Evolutionary conservation across 1,140 invertebrate species (phyloP), one percentile per base, ranked within the genome.

Genomic region (Aphis craccivora): DNA sequence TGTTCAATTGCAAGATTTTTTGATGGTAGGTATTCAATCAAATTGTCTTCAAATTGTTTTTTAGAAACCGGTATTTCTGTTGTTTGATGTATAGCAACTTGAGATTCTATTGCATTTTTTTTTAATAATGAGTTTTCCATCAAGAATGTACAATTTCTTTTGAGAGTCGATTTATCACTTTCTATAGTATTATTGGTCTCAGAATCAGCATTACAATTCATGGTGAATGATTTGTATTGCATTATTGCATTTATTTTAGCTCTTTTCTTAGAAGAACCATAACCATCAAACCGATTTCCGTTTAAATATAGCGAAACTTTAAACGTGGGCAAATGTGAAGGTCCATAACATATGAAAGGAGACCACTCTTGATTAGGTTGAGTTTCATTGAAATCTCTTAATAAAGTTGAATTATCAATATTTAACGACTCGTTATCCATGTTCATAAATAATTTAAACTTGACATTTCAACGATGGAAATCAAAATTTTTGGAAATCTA

Each of bases 351-450:
- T 86, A 40, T 2, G 55, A 93, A 93, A 40, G 48, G 11, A 40
- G 91, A 93, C 91, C 91, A 93, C 3, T 11, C 9, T 3, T 83
- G 48, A 22, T 22, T 7, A 35, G 6, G 9, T 7, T 93, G 48
- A 40, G 23, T 45, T 93, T 86, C 91, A 86, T 93, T 93, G n/a
- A 93, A 93, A 53, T 55, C 35, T 84, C 81, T 84, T 43, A 93
- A 83, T 43, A 86, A 55, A 86, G n/a, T n/a, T 30, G 5, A 20
- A 93, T 43, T 25, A 14, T 84, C 91, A 35, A 22, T 11, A 67
- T 35, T 22, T 1, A 1, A 48, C 51, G 55, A n/a, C 23, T 51
- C 22, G 14, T 40, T 40, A 40, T 48, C 23, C 60, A 48, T 81
- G 5, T 4, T 67, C n/a, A 14, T 76, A 67, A 67, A 67, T 67